Evolutionary conservation across 2,797 vertebrate species (phyloP), one percentile per base, ranked within the genome.

Genomic region (Rachycentron canadum): DNA sequence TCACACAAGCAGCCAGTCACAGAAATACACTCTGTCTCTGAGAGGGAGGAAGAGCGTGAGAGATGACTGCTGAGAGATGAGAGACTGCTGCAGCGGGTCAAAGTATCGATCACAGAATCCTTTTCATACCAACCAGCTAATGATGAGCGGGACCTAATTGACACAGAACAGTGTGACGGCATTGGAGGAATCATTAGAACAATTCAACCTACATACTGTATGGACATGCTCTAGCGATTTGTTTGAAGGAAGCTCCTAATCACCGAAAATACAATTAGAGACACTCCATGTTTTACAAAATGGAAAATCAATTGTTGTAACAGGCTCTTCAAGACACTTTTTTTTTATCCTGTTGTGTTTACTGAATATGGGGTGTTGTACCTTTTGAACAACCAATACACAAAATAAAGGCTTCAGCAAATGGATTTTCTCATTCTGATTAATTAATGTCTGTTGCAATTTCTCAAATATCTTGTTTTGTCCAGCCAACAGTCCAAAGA

Each of bases 251-350:
- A 58, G 52, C 38, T 68, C 40, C 19, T 77, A 63, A 57, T 58
- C 58, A 81, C 30, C 5, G 6, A 69, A 74, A 75, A 81, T 36
- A 52, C 25, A 60, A 82, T 82, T 72, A 85, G 64, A 84, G 58
- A 53, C 66, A 78, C 66, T 60, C 12, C 50, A 50, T 80, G 81
- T 88, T 82, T 75, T 64, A 60, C 67, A 83, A 71, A 87, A 74
- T 71, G 58, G 73, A 73, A 84, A 91, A 86, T 91, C 83, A 78
- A 88, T 91, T 50, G 66, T 84, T 52, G 79, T 74, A 84, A 82
- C 60, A 63, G 66, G 32, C 63, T 55, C 50, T 76, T 68, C 79
- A 63, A 83, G 53, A 9, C 7, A 36, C 36, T 11, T 36, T 30
- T 50, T 32, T 66, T 70, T 65, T 36, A 75, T 53, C 49, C 30